These are phyloP conservation scores for Oplegnathus fasciatus DNA, from an alignment of 2,113 vertebrate species.

Conservation along the genomic window DNA sequence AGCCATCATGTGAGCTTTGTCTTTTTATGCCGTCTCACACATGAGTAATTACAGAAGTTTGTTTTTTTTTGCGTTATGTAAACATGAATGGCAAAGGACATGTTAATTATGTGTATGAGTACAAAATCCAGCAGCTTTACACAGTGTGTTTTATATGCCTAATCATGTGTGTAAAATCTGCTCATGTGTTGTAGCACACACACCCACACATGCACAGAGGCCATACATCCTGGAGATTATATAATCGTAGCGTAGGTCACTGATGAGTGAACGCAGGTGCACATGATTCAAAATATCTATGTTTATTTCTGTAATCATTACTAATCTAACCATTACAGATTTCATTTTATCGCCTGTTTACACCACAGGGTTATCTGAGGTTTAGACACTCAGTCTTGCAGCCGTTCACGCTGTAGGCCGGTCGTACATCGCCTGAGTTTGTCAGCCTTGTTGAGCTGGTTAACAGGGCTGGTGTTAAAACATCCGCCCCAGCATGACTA, in stretches of 20 bases:
- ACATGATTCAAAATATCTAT: neutral
- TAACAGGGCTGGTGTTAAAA: neutral
- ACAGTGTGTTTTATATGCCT: constrained; percentile 36
- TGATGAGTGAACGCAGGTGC: constrained; percentile 16
- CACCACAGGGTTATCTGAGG: constrained; percentile 21
- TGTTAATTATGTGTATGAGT: constrained; percentile 18
- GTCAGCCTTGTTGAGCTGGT: constrained; percentile 9
- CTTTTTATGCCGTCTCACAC: constrained; percentile 5
- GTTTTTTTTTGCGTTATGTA: constrained; percentile 18
- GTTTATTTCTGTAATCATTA: constrained; percentile 3
- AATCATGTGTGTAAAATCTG: constrained; percentile 48
- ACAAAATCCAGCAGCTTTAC: constrained; percentile 11
- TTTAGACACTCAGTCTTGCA: neutral
- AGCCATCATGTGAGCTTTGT: neutral
- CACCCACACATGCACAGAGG: neutral
- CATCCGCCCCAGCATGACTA: neutral
- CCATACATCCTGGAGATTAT: constrained; percentile 39
- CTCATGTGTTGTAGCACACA: constrained; percentile 20
- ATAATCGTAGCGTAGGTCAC: constrained; percentile 29
- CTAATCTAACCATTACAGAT: neutral
- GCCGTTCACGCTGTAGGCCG: neutral
- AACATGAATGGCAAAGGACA: constrained; percentile 4
- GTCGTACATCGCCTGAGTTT: neutral
- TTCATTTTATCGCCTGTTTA: neutral
- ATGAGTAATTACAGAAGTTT: constrained; percentile 5